Conservation (phyloP, 2,113 vertebrate genomes). For the Nestor notabilis region DNA sequence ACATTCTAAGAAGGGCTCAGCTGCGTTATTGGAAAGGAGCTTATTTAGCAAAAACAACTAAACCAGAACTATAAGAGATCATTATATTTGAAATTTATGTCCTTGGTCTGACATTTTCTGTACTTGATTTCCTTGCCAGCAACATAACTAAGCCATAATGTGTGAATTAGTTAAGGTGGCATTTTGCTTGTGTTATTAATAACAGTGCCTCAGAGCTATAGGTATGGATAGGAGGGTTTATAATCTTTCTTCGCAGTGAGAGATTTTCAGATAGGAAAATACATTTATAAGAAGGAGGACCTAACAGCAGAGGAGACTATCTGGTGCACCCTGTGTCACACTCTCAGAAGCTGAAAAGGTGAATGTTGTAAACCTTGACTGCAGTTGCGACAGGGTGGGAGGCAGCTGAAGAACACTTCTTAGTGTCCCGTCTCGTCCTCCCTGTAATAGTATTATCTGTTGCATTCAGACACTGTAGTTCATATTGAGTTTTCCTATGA, state of each 20-base stretch:
- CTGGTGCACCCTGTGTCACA: not conserved
- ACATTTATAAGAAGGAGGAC: not conserved
- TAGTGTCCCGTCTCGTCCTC: not conserved
- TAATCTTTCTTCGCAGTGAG: not conserved
- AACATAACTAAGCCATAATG: not conserved
- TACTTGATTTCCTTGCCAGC: not conserved
- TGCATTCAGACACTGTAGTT: not conserved
- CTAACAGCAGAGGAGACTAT: not conserved
- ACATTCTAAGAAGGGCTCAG: not conserved
- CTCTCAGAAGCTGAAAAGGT: not conserved
- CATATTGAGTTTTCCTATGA: not conserved
- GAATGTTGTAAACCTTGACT: not conserved
- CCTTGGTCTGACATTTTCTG: not conserved
- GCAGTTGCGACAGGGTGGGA: not conserved
- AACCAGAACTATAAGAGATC: not conserved
- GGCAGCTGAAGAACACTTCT: not conserved
- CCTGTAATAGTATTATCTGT: rapidly evolving
- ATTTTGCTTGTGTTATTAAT: not conserved
- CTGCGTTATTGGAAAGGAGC: not conserved
- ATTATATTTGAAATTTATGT: not conserved
- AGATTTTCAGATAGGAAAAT: not conserved
- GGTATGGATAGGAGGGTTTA: not conserved
- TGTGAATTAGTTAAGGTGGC: not conserved
- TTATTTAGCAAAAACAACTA: not conserved
- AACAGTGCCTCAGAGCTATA: not conserved